Conservation (phyloP, 1,140 invertebrate genomes). For the Drosophila pseudoananassae region DNA sequence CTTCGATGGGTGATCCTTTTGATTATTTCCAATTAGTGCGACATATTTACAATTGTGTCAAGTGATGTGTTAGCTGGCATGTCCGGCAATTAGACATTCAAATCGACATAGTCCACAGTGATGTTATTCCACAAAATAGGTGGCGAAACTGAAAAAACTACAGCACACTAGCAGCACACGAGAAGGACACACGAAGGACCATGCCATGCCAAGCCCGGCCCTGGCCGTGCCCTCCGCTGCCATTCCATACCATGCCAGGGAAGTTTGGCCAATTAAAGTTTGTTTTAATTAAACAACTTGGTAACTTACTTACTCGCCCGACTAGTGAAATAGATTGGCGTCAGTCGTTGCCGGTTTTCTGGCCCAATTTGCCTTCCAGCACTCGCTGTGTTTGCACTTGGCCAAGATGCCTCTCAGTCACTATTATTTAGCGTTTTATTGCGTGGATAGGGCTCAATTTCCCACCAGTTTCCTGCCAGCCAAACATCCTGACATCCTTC, state of each 20-base stretch:
- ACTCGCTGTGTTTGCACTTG: constrained; percentile 7
- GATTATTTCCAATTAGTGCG: constrained; percentile 49
- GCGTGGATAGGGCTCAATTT: constrained; percentile 5
- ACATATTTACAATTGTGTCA: constrained; percentile 21
- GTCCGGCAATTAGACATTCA: constrained; percentile 61
- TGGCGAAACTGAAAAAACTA: background rate
- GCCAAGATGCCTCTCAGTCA: background rate
- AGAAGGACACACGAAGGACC: background rate
- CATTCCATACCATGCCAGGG: background rate
- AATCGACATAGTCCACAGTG: background rate
- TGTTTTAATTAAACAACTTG: constrained; percentile 78
- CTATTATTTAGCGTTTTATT: constrained; percentile 5
- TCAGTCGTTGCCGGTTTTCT: constrained; percentile 7
- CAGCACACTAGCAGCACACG: background rate
- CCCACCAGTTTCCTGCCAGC: background rate
- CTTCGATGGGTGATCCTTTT: constrained; percentile 30
- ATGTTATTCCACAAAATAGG: constrained; percentile 1
- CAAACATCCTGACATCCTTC: constrained; percentile 1
- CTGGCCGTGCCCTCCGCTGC: no score
- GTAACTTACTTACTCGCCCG: constrained; percentile 56
- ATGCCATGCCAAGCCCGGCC: no score
- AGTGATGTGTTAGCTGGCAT: constrained; percentile 19
- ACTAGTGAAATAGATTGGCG: constrained; percentile 13
- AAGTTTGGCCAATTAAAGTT: constrained; percentile 76
- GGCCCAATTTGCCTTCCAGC: constrained; percentile 17